These are phyloP conservation scores for Didymodactylos carnosus DNA, from an alignment of 2,888 invertebrate genomes.

Conservation along the genomic window DNA sequence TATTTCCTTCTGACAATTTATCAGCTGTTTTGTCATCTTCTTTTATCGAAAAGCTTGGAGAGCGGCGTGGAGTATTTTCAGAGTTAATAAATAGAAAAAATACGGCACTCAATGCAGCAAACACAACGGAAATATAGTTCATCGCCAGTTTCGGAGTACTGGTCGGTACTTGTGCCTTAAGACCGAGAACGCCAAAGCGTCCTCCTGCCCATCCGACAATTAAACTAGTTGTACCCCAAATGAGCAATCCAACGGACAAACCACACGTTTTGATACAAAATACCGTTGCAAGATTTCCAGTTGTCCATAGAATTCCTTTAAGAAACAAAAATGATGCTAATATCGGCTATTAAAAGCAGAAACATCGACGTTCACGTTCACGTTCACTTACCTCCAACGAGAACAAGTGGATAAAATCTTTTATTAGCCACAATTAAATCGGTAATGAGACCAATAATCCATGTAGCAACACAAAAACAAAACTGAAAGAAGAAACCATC, in stretches of 20 bases:
- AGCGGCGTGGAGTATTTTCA: neutral
- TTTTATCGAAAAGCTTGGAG: neutral
- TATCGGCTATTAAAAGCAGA: neutral
- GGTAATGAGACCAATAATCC: conserved; percentile 30
- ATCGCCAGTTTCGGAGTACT: neutral
- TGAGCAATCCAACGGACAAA: conserved; percentile 35
- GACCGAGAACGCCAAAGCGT: conserved; percentile 21
- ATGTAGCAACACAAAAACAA: conserved; percentile 33
- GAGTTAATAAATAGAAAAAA: conserved; percentile 14
- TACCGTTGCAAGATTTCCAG: conserved; percentile 36
- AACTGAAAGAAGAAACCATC: conserved; percentile 39
- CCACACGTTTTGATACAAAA: conserved; percentile 38
- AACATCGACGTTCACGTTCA: neutral
- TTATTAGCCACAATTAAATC: conserved; percentile 27
- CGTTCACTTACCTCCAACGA: conserved; percentile 30
- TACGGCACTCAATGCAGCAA: conserved; percentile 4
- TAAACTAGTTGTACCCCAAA: conserved; percentile 37
- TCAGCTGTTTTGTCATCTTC: neutral
- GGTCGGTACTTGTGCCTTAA: neutral
- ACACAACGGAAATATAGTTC: conserved; percentile 6
- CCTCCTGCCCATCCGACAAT: conserved; percentile 36
- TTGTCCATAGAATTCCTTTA: neutral
- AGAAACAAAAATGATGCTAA: conserved; percentile 11
- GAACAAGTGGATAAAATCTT: conserved; percentile 35
- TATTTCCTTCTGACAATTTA: neutral